Percentiles rank a stretch among this genome's conserved stretches.
These are phyloP conservation scores for Pangasianodon gigas DNA, from an alignment of 2,113 vertebrate genomes.

Conservation along the genomic window DNA sequence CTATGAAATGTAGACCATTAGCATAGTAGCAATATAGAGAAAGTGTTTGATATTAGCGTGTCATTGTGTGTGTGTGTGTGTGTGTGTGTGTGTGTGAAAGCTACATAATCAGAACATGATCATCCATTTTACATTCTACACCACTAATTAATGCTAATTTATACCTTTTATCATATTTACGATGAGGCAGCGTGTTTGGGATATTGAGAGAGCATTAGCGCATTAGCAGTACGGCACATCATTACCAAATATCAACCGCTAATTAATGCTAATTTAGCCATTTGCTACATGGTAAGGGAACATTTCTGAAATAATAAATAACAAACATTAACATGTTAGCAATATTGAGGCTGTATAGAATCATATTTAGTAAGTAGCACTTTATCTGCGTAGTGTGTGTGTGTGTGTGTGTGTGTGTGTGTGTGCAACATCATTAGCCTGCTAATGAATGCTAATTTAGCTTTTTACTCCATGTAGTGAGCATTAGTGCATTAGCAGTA, in stretches of 20 bases:
- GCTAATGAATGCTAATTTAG: neutral
- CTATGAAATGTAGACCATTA: neutral
- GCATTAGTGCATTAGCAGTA: neutral
- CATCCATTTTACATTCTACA: neutral
- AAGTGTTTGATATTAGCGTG: neutral
- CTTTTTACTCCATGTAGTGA: neutral
- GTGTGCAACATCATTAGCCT: neutral
- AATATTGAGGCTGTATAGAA: neutral
- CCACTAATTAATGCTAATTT: neutral
- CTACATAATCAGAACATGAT: neutral
- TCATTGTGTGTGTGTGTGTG: neutral
- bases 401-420: conserved; percentile 4
- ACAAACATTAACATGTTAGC: neutral
- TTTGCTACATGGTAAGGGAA: neutral
- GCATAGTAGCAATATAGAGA: neutral
- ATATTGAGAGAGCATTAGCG: neutral
- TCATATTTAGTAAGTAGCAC: neutral
- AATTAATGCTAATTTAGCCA: neutral
- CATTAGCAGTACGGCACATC: neutral
- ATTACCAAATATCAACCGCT: neutral
- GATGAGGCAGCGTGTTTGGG: neutral
- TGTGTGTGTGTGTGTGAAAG: neutral
- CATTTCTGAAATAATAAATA: neutral
- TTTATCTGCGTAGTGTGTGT: neutral
- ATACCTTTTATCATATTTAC: neutral